phyloP scores from a whole-genome alignment of 2,888 invertebrate species.

The Rotaria magnacalcarata region DNA sequence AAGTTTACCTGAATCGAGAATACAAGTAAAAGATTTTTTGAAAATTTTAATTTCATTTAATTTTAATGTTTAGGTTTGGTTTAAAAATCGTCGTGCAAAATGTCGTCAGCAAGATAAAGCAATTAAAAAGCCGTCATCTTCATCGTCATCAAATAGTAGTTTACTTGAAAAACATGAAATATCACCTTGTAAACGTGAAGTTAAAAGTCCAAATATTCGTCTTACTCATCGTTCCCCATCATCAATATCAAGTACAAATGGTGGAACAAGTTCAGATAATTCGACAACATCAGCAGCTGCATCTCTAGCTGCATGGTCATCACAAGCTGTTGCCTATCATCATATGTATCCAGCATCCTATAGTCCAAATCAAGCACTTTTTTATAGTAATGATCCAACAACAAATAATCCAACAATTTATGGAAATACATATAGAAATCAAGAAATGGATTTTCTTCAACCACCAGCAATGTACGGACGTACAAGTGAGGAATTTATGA shows the following conservation, averaged over 20 bases:
- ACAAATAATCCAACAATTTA: not conserved
- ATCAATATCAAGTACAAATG: not conserved
- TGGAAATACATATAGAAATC: not conserved
- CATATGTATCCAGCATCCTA: not conserved
- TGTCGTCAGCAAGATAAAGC: conserved; percentile 75
- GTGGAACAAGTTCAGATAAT: conserved; percentile 18
- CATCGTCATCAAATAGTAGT: conserved; percentile 13
- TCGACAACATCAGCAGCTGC: conserved; percentile 4
- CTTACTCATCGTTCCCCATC: not conserved
- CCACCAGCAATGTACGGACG: not conserved
- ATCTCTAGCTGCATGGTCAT: conserved; percentile 18
- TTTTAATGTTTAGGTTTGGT: conserved; percentile 79
- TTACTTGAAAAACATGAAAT: not conserved
- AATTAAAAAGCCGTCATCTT: not conserved
- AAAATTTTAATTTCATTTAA: not conserved
- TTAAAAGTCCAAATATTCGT: not conserved
- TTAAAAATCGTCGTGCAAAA: conserved; percentile 94
- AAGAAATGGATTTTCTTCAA: conserved; percentile 26
- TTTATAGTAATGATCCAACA: conserved; percentile 10
- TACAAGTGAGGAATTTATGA: not conserved
- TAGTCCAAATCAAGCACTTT: conserved; percentile 19
- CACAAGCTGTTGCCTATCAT: conserved; percentile 27
- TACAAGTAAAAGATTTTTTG: conserved; percentile 72
- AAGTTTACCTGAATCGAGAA: conserved; percentile 89
- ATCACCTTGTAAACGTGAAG: not conserved